phyloP scores from a whole-genome alignment of 2,113 vertebrate species.

The Malurus elegans region DNA sequence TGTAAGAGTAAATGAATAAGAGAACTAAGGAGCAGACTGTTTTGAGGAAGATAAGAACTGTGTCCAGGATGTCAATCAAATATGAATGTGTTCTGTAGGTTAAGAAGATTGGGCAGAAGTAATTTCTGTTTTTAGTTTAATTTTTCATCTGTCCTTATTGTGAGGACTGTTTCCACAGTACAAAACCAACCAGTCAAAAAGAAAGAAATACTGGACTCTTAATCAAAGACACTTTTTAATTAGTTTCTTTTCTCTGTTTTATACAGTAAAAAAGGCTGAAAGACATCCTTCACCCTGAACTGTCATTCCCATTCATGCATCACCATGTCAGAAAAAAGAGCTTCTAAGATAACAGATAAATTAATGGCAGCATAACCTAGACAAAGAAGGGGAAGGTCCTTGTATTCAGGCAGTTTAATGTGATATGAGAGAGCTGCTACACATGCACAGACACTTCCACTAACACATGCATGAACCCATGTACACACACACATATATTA shows the following conservation, averaged over 20 bases:
- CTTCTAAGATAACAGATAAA: neutral
- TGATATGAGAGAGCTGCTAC: neutral
- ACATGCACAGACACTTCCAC: neutral
- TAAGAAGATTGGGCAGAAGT: neutral
- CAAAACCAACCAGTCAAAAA: neutral
- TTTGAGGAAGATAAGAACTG: neutral
- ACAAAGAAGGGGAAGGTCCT: neutral
- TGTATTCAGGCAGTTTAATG: neutral
- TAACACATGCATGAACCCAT: neutral
- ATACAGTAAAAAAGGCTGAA: neutral
- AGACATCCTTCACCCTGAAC: neutral
- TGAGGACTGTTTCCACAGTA: neutral
- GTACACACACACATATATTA: rapidly evolving
- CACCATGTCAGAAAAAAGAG: neutral
- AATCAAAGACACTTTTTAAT: neutral
- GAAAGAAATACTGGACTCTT: neutral
- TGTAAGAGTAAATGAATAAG: neutral
- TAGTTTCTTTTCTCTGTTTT: neutral
- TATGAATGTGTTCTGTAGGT: neutral
- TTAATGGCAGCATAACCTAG: neutral
- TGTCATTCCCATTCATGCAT: neutral
- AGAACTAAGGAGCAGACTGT: neutral
- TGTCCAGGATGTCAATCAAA: neutral
- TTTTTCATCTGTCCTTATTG: neutral
- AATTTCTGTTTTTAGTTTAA: neutral